Evolutionary conservation across 2,888 invertebrate genomes (phyloP).

Genomic region (Ganaspis brasiliensis): DNA sequence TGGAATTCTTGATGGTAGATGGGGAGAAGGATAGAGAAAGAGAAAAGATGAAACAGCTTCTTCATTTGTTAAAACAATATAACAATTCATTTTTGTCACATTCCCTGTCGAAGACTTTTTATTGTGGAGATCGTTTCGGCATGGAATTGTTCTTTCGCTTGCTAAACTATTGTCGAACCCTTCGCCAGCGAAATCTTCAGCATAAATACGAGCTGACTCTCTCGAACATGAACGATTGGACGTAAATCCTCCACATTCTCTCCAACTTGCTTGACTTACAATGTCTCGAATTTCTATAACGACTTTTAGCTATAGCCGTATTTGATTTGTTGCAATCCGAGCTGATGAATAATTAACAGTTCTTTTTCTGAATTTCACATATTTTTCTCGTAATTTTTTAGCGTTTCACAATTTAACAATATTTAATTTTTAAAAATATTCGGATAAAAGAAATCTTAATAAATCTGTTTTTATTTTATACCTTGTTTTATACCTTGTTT

Average conservation of each 20-base stretch:
- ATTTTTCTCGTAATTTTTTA: too few species aligned
- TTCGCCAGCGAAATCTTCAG: slow-evolving; percentile 19
- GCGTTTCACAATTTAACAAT: too few species aligned
- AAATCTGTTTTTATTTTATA: too few species aligned
- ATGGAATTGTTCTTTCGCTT: slow-evolving; percentile 64
- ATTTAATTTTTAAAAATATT: too few species aligned
- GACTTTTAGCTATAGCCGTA: background rate
- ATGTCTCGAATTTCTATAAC: slow-evolving; percentile 15
- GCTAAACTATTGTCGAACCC: slow-evolving; percentile 69
- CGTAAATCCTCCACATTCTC: slow-evolving; percentile 35
- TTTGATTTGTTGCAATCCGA: background rate
- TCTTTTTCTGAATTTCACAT: too few species aligned
- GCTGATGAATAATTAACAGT: background rate
- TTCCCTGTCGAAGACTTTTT: slow-evolving; percentile 72
- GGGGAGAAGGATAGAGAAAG: slow-evolving; percentile 57
- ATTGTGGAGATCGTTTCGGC: slow-evolving; percentile 66
- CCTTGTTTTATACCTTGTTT: too few species aligned
- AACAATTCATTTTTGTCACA: slow-evolving; percentile 79
- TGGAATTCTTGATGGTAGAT: background rate
- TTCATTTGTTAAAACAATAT: slow-evolving; percentile 79
- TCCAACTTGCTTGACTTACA: slow-evolving; percentile 6
- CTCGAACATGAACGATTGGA: slow-evolving; percentile 40
- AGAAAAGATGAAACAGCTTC: slow-evolving; percentile 62
- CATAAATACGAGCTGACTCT: slow-evolving; percentile 35
- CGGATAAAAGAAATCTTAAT: too few species aligned